Percentiles rank a stretch among this genome's conserved stretches.
Conservation (phyloP, 2,888 invertebrate genomes). For the Microchrysa polita region DNA sequence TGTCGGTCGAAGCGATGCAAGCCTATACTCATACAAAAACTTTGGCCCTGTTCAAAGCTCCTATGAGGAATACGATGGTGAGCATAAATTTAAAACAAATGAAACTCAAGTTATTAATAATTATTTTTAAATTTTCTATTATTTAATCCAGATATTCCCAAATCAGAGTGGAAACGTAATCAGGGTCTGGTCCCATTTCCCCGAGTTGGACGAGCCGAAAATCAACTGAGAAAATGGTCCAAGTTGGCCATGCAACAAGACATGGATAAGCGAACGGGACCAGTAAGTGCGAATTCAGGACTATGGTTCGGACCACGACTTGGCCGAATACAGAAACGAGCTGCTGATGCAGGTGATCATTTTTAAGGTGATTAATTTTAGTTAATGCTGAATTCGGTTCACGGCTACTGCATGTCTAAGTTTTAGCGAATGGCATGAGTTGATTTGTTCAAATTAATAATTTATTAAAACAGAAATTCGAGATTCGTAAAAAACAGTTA, state of each 20-base stretch:
- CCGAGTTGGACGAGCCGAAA: conserved; percentile 64
- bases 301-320: conserved; percentile 78
- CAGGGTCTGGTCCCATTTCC: conserved; percentile 65
- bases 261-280: conserved; percentile 60
- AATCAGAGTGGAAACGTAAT: conserved; percentile 58
- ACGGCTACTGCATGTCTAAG: conserved; percentile 7
- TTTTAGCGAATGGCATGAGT: too few species aligned
- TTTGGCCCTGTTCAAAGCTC: conserved; percentile 57
- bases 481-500: too few species aligned
- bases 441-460: not conserved
- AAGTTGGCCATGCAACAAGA: conserved; percentile 57
- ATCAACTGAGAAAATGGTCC: conserved; percentile 60
- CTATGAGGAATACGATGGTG: conserved; percentile 67
- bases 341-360: conserved; percentile 38
- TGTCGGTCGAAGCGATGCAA: conserved; percentile 68
- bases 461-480: too few species aligned
- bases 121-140: conserved; percentile 1
- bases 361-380: conserved; percentile 46
- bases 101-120: not conserved
- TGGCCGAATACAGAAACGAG: conserved; percentile 66
- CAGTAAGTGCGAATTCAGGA: conserved; percentile 62
- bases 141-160: conserved; percentile 57
- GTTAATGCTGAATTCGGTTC: conserved; percentile 21
- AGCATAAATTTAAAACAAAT: not conserved
- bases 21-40: conserved; percentile 52